A percentile compares a stretch with the other conserved stretches of the same genome.
These are phyloP conservation scores for Lycorma delicatula DNA, from an alignment of 1,140 invertebrate genomes.

Conservation along the genomic window DNA sequence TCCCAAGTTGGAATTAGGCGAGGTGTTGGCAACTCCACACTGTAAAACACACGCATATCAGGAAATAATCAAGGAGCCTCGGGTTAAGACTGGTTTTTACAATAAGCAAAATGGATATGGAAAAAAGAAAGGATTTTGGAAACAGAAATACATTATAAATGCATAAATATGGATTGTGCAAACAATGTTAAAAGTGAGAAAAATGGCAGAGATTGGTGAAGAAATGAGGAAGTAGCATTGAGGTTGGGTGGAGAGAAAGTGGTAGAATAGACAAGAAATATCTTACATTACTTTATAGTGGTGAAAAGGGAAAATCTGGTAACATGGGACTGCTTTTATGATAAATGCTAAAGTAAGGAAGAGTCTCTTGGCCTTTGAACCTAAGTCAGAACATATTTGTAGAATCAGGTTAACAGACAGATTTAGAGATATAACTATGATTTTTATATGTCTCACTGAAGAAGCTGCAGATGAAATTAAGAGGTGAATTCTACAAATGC, in stretches of 20 bases:
- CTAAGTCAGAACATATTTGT: background rate
- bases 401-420: background rate
- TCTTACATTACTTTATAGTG: background rate
- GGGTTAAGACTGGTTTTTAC: background rate
- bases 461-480: too few species aligned
- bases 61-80: background rate
- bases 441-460: background rate
- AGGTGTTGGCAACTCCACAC: background rate
- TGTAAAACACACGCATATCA: background rate
- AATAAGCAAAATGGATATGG: background rate
- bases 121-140: background rate
- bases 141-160: background rate
- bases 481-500: too few species aligned
- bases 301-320: background rate
- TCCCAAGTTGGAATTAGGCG: too few species aligned
- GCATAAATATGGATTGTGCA: background rate
- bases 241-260: background rate
- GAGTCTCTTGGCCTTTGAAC: background rate
- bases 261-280: background rate
- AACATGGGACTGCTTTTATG: background rate
- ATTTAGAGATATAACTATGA: background rate
- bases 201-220: background rate
- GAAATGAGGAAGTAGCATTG: background rate
- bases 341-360: background rate
- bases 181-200: background rate